Base-by-base conservation (phyloP, 2,797 vertebrate species). In the Ammospiza maritima region DNA sequence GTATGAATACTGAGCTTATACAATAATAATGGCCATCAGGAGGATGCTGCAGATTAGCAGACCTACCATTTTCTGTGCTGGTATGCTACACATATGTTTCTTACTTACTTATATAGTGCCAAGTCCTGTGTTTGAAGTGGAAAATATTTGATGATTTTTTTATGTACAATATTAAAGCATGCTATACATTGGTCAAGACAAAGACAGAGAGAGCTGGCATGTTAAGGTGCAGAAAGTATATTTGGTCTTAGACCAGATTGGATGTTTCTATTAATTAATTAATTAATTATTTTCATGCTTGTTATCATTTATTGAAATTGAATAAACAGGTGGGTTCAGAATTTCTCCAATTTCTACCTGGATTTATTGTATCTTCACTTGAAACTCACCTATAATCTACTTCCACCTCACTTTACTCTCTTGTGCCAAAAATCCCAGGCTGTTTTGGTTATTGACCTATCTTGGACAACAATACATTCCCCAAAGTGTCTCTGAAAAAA, bases 51-150 rank as follows among this genome's bases (percentile, higher is more conserved):
- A 75, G 54, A 40, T 89, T 92, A 95, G 84, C 84, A 95, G 79
- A 70, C 36, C 71, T 89, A 64, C 64, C 58, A 25, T 75, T 85
- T 58, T 42, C 50, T 25, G 61, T 82, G 74, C 44, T 65, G 74
- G 81, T 84, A 25, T 67, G 79, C 36, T 88, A 7, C 58, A 87
- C 95, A 94, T 81, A 72, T 93, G 91, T 94, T 87, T 92, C 38
- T 47, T 25, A 51, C 38, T 47, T 25, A 51, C 6, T 71, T 38
- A 26, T 12, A 12, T 40, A 38, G 30, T 76, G 66, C 30, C 56
- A 79, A 81, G 19, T 36, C 54, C 32, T 78, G 16, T 45, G 30
- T 87, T 50, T 84, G 56, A 85, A 70, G 54, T 42, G 26, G 56
- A 83, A 82, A 56, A 44, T 20, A 70, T 76, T 62, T 62, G 7